Conservation (phyloP, 2,797 vertebrate genomes). For the Botia almorhae region DNA sequence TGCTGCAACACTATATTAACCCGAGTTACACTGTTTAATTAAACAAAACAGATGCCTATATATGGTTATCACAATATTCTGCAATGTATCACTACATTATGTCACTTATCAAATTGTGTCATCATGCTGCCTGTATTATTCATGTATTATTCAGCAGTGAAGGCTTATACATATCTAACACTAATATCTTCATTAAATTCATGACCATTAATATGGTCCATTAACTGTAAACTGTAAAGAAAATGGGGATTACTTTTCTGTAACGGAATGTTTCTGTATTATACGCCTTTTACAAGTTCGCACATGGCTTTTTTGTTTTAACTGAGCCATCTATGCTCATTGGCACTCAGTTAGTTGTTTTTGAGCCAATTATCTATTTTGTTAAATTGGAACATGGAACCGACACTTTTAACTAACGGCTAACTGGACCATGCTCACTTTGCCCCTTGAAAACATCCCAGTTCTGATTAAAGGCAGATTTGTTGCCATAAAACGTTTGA, state of each 20-base stretch:
- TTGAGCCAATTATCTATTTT: not conserved
- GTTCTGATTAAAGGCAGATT: not conserved
- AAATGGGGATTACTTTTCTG: too few relatives aligned
- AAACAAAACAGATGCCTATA: too few relatives aligned
- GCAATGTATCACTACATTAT: not conserved
- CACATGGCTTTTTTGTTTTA: not conserved
- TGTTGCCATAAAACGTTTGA: not conserved
- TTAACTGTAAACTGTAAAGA: not conserved
- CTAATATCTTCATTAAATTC: too few relatives aligned
- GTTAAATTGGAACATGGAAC: not conserved
- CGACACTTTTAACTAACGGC: not conserved
- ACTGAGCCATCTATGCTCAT: not conserved
- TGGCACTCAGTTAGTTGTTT: not conserved
- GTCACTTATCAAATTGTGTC: not conserved
- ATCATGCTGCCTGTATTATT: too few relatives aligned
- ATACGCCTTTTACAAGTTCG: not conserved
- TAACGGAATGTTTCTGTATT: not conserved
- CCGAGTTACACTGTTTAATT: too few relatives aligned
- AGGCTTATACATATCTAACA: too few relatives aligned
- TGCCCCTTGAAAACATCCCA: not conserved
- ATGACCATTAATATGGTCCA: too few relatives aligned
- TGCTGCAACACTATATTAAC: too few relatives aligned
- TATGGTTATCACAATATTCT: not conserved
- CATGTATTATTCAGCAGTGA: not conserved
- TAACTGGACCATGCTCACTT: not conserved